Evolutionary conservation across 2,797 vertebrate genomes (phyloP), one percentile per base, ranked within the genome.

Genomic region (Hirundo rustica): DNA sequence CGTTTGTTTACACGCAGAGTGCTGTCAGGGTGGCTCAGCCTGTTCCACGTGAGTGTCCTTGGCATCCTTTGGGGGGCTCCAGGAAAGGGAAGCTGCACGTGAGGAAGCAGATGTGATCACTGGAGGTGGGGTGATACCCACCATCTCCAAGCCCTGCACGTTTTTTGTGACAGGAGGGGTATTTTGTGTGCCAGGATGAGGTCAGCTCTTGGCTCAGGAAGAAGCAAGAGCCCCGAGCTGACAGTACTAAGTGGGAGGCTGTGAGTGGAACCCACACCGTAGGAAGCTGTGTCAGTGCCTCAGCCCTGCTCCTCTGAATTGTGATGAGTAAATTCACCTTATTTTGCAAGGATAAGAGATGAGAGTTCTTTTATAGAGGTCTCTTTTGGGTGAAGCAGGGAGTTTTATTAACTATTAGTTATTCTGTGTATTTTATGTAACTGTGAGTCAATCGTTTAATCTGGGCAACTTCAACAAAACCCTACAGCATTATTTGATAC

Each of bases 221-320:
- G 57, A 4, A 48, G 50, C 38, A 38, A 38, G 38, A 36, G 48
- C 55, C 72, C 20, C 0, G 20, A 26, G 12, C 32, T 32, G 57
- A 6, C 57, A 67, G 82, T 66, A 5, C 11, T 29, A 5, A 16
- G 19, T 21, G 45, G 29, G 58, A 51, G 50, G 48, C 74, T 6
- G 1, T 11, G 16, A 45, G 42, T 18, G 38, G 14, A 25, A 55
- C 23, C 2, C 5, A 0, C 19, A 2, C 26, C n/a, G 2, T 0
- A 15, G 70, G 57, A 23, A 34, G 20, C n/a, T 13, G 15, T 29
- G 25, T 11, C 72, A 57, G 11, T n/a, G 57, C 26, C 70, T 85
- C 36, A 29, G 26, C 15, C 18, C 30, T 86, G 57, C 45, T 76
- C 14, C 61, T 86, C 71, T 65, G 42, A 21, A 60, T 10, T 15